Conservation (phyloP, 2,888 invertebrate species). For the Piscicola geometra region DNA sequence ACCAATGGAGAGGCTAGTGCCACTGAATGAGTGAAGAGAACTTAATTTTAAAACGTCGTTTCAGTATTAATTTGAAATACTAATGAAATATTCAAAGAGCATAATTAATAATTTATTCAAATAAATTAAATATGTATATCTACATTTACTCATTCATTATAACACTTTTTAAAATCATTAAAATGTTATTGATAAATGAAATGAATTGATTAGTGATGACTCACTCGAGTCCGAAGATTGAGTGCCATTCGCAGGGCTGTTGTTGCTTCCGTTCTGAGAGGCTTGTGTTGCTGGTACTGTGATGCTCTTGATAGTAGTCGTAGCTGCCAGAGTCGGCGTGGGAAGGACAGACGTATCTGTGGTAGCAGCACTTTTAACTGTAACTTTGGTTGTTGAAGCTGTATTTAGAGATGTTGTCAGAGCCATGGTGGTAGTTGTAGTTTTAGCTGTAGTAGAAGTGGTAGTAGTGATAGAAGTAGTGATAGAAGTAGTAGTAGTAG, state of each 20-base stretch:
- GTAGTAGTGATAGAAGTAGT: conserved; percentile 24
- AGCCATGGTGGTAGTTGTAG: conserved; percentile 11
- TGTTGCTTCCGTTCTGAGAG: no score
- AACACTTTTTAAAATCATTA: not conserved
- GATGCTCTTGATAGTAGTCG: not conserved
- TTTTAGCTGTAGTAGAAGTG: conserved; percentile 9
- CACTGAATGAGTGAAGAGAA: not conserved
- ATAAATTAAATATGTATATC: no score
- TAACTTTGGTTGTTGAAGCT: not conserved
- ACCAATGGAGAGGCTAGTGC: not conserved
- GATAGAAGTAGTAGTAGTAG: conserved; percentile 14
- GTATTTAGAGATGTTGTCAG: not conserved
- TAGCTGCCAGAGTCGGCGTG: not conserved
- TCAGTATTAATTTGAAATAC: not conserved
- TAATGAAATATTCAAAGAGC: not conserved
- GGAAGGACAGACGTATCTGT: no score
- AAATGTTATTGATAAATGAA: not conserved
- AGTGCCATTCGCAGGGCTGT: no score
- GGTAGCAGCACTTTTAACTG: not conserved
- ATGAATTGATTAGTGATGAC: no score
- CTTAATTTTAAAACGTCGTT: not conserved
- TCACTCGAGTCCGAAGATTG: no score
- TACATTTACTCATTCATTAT: no score
- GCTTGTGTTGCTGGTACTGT: not conserved
- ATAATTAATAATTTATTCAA: not conserved